Evolutionary conservation across 2,888 invertebrate genomes (phyloP), one percentile per base, ranked within the genome.

Genomic region (Acrocyrtus sp.): DNA sequence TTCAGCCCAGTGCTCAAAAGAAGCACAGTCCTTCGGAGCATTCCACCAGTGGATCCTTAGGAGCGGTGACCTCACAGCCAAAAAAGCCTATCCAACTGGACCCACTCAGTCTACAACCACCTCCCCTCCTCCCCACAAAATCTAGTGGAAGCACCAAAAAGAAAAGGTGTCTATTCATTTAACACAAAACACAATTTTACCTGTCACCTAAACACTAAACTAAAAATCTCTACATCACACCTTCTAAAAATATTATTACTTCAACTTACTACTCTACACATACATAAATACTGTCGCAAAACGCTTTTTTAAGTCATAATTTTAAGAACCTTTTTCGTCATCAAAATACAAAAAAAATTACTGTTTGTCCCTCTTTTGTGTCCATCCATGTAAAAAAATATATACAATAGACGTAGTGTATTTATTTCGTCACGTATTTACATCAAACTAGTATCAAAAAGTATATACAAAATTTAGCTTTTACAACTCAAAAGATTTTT

Each of bases 1-100:
- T 92, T 79, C 85, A 81, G 41, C 78, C 80, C 29, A 79, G 75
- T 54, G 72, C 77, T 57, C 61, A 73, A 21, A 78, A 76, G 76
- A 72, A 75, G 72, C 73, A 72, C 62, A 75, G 72, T 58, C 75
- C 76, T 66, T 77, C 77, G 54, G 72, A 72, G 61, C 70, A 78
- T 58, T 78, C 78, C 67, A 77, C 67, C 63, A 75, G 74, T 67
- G 63, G 74, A 48, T 78, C 77, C 26, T 56, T 76, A 61, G 69
- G 76, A 76, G 75, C 75, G 48, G 75, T 67, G 45, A 74, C 76
- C 29, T 78, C 76, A 65, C 74, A 76, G 73, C 76, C 77, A 77
- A 81, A 81, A 67, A 81, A 80, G 68, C 76, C 80, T 41, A 75
- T 81, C 60, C 80, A 80, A 53, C 58, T 81, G 43, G 81, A 81